These are phyloP conservation scores for Sinodicranocentrus sp. DNA, from an alignment of 2,888 invertebrate species.

Conservation along the genomic window DNA sequence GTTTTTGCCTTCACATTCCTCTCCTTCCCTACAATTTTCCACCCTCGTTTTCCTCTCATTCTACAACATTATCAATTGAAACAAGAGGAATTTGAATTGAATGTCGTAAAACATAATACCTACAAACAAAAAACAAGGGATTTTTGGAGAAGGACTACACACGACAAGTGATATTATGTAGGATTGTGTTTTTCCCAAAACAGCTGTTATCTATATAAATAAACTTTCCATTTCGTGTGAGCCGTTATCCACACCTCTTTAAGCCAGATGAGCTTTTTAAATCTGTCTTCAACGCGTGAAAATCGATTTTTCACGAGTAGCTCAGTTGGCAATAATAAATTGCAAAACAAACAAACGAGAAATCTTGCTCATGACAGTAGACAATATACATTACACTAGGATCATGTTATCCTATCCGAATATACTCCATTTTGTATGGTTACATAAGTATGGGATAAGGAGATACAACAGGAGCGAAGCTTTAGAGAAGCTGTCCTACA, in stretches of 20 bases:
- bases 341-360: constrained; percentile 69
- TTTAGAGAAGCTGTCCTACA: constrained; percentile 6
- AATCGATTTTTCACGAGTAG: constrained; percentile 56
- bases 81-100: background rate
- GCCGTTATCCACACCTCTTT: constrained; percentile 34
- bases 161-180: constrained; percentile 8
- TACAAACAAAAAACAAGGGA: background rate
- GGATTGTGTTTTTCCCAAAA: constrained; percentile 5
- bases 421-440: background rate
- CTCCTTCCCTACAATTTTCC: constrained; percentile 6
- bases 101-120: constrained; percentile 8
- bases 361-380: constrained; percentile 35
- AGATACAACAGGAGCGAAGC: constrained; percentile 1
- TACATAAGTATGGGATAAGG: background rate
- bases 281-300: constrained; percentile 30
- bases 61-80: background rate
- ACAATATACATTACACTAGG: constrained; percentile 23
- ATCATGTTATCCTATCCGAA: constrained; percentile 24
- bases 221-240: constrained; percentile 19
- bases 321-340: constrained; percentile 69
- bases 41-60: background rate
- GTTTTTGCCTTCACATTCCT: background rate
- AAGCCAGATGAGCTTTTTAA: constrained; percentile 24
- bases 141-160: background rate
- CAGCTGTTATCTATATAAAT: background rate